Evolutionary conservation across 2,888 invertebrate species (phyloP).

Genomic region (Ellobium chinense): DNA sequence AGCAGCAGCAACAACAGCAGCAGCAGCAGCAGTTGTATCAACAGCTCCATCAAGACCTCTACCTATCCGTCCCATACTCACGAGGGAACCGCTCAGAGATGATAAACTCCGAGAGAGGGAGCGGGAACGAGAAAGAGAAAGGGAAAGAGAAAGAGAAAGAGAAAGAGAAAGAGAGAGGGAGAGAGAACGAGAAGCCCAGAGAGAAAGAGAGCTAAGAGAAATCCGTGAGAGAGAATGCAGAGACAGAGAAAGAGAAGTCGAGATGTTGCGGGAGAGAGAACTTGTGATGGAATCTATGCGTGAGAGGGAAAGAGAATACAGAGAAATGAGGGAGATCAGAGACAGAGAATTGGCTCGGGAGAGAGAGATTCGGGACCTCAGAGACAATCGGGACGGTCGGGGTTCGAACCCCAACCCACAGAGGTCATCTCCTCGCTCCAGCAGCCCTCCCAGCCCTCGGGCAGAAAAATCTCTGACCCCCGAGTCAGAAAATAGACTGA

Average conservation of each 20-base stretch:
- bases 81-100: neutral
- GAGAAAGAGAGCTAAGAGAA: conserved; percentile 27
- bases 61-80: conserved; percentile 3
- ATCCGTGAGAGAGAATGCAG: conserved; percentile 8
- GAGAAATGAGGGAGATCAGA: conserved; percentile 29
- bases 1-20: neutral
- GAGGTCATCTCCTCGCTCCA: conserved; percentile 28
- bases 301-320: conserved; percentile 31
- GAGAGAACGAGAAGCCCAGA: neutral
- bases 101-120: conserved; percentile 21
- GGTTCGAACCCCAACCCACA: conserved; percentile 22
- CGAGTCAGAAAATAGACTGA: conserved; percentile 50
- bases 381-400: conserved; percentile 41
- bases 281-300: conserved; percentile 29
- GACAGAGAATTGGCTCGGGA: conserved; percentile 29
- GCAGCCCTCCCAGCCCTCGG: conserved; percentile 29
- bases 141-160: conserved; percentile 13
- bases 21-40: neutral
- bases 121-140: neutral
- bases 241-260: conserved; percentile 20
- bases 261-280: conserved; percentile 38
- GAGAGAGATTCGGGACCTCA: conserved; percentile 10
- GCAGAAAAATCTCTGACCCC: conserved; percentile 50
- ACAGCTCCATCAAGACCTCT: conserved; percentile 6
- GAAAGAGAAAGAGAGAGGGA: neutral